Percentiles rank a stretch among this genome's conserved stretches.
Conservation (phyloP, 2,797 vertebrate species). For the Sebastes jordani region DNA sequence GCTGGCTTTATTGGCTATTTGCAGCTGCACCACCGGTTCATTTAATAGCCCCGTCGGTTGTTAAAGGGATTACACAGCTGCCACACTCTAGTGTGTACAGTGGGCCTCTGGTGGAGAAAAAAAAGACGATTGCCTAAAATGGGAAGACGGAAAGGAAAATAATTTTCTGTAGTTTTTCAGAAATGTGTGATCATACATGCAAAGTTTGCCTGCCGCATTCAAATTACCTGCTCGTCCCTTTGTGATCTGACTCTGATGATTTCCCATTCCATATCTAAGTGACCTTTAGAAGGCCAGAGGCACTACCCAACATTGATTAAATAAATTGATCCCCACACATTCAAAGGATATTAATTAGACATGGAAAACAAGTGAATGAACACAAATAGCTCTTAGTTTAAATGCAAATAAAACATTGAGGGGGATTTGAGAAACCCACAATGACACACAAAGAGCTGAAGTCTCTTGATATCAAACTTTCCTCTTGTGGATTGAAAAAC, state of each 20-base stretch:
- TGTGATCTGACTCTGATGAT: constrained; percentile 78
- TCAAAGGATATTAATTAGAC: constrained; percentile 86
- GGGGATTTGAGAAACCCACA: constrained; percentile 38
- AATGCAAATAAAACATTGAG: constrained; percentile 73
- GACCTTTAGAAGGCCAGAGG: constrained; percentile 84
- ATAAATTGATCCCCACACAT: constrained; percentile 84
- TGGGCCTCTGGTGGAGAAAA: constrained; percentile 63
- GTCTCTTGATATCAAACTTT: constrained; percentile 23
- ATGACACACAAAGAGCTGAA: constrained; percentile 19
- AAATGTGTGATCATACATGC: constrained; percentile 72
- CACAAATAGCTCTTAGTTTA: constrained; percentile 82
- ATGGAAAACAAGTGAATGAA: constrained; percentile 83
- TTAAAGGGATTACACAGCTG: constrained; percentile 85
- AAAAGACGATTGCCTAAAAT: constrained; percentile 50
- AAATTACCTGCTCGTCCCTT: constrained; percentile 69
- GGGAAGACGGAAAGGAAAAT: constrained; percentile 46
- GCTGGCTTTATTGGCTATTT: constrained; percentile 83
- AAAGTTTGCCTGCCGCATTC: constrained; percentile 74
- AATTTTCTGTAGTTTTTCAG: constrained; percentile 57
- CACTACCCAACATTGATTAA: constrained; percentile 83
- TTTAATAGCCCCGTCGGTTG: constrained; percentile 80
- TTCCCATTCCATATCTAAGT: constrained; percentile 82
- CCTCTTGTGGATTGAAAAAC: background rate
- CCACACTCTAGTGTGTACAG: constrained; percentile 74
- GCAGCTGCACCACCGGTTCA: constrained; percentile 79